Percentiles rank a stretch among this genome's conserved stretches.
These are phyloP conservation scores for Petrolisthes manimaculis DNA, from an alignment of 2,888 invertebrate species.

Conservation along the genomic window DNA sequence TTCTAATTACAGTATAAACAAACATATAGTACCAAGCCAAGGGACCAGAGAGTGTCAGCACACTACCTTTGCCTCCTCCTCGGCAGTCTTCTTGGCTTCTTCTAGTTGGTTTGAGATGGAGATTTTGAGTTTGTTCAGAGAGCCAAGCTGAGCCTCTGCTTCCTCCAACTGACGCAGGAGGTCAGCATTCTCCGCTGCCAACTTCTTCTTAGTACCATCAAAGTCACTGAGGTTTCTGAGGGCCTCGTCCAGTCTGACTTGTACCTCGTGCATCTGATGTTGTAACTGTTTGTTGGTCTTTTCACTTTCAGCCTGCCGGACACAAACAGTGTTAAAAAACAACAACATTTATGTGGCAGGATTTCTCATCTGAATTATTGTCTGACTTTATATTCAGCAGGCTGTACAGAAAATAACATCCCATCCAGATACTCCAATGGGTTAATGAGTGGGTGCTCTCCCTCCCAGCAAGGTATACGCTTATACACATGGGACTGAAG, in stretches of 20 bases:
- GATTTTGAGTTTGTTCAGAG: conserved; percentile 70
- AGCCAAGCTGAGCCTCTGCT: conserved; percentile 82
- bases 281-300: conserved; percentile 98
- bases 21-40: not conserved
- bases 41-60: conserved; percentile 71
- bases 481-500: too few species aligned
- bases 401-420: too few species aligned
- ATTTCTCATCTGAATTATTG: too few species aligned
- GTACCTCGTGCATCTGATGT: conserved; percentile 94
- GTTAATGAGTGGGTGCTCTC: too few species aligned
- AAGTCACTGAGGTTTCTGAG: conserved; percentile 97
- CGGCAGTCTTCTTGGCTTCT: conserved; percentile 85
- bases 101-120: conserved; percentile 82
- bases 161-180: conserved; percentile 93
- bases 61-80: conserved; percentile 83
- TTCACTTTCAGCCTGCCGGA: conserved; percentile 95
- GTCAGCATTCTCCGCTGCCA: conserved; percentile 93
- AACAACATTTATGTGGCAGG: too few species aligned
- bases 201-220: conserved; percentile 95
- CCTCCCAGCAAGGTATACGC: too few species aligned
- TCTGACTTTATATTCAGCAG: too few species aligned
- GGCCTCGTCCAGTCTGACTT: conserved; percentile 95
- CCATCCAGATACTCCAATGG: too few species aligned
- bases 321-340: too few species aligned
- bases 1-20: not conserved